Evolutionary conservation across 2,113 vertebrate species (phyloP), one percentile per base, ranked within the genome.

Genomic region (Cercocebus atys): DNA sequence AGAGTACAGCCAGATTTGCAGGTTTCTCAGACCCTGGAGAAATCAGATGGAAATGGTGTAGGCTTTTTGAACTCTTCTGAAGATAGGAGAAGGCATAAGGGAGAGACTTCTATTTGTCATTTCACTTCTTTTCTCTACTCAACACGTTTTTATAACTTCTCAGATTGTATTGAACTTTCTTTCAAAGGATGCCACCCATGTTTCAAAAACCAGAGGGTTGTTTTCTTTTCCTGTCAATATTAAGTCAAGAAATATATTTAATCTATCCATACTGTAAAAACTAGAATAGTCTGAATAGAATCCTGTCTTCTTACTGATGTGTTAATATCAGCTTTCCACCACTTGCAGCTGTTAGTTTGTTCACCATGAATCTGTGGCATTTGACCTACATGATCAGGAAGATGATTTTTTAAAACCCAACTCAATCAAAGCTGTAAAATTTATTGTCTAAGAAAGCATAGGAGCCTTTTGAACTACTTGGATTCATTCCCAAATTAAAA

Each of bases 391-490:
- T 76, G 52, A 61, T 50, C 38, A 68, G 66, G 95, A 40, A 96
- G 68, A 55, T 40, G 38, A 91, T 12, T 45, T 88, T 40, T 89
- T 64, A 76, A 76, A 66, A 40, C 0, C 0, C 5, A 47, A 68
- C 47, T 84, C 38, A 80, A 17, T 40, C 47, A 78, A 14, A 52
- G n/a, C 23, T 40, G 3, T 79, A 83, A 78, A 92, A 40, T 25
- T 81, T 91, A 90, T 89, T 84, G 20, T 90, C 96, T 94, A 82
- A 86, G 90, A 93, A 97, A 43, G 68, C 43, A 78, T 84, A 27
- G 45, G 72, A 78, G 81, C 52, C 85, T 94, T 96, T 35, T 93
- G 61, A 98, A 78, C 75, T 84, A 7, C 81, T 68, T 57, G 30
- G 73, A 84, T 94, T 75, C 45, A 43, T 76, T 94, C 73, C 61